A percentile compares a stretch with the other conserved stretches of the same genome.
Conservation (phyloP, 2,113 vertebrate genomes). For the Maccullochella peelii region DNA sequence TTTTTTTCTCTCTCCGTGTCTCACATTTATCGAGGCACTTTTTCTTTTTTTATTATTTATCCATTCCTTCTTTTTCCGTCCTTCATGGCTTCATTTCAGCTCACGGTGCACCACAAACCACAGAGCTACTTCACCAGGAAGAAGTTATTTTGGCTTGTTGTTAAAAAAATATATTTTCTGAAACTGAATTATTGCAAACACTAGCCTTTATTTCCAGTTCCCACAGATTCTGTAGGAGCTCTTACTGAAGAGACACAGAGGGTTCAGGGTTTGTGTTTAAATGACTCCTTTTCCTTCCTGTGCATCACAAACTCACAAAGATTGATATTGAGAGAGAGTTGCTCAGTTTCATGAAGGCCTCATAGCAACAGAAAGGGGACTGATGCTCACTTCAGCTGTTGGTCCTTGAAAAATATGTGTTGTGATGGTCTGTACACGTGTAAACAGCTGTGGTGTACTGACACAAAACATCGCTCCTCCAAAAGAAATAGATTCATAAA, state of each 20-base stretch:
- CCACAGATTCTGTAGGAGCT: not conserved
- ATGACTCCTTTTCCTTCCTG: constrained; percentile 7
- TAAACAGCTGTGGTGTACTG: constrained; percentile 11
- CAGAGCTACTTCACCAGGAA: not conserved
- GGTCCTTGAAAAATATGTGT: constrained; percentile 60
- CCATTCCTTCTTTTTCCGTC: not conserved
- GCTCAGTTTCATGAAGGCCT: constrained; percentile 57
- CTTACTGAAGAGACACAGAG: not conserved
- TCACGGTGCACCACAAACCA: not conserved
- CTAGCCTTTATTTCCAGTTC: not conserved
- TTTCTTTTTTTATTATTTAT: constrained; percentile 12
- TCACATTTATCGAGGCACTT: constrained; percentile 17
- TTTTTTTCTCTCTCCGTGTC: not conserved
- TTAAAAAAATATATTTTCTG: not conserved
- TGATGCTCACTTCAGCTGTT: constrained; percentile 55
- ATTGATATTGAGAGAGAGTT: constrained; percentile 5
- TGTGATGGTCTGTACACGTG: constrained; percentile 11
- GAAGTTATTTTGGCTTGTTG: not conserved
- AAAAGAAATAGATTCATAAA: constrained; percentile 24
- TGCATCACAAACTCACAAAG: constrained; percentile 28
- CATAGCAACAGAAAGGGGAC: constrained; percentile 40
- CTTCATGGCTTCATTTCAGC: constrained; percentile 26
- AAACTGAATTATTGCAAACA: not conserved
- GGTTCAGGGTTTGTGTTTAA: constrained; percentile 42
- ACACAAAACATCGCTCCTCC: constrained; percentile 14